Conservation (phyloP, 64 coral and sea anemone species). For the Hydrozoanthus tunicans region DNA sequence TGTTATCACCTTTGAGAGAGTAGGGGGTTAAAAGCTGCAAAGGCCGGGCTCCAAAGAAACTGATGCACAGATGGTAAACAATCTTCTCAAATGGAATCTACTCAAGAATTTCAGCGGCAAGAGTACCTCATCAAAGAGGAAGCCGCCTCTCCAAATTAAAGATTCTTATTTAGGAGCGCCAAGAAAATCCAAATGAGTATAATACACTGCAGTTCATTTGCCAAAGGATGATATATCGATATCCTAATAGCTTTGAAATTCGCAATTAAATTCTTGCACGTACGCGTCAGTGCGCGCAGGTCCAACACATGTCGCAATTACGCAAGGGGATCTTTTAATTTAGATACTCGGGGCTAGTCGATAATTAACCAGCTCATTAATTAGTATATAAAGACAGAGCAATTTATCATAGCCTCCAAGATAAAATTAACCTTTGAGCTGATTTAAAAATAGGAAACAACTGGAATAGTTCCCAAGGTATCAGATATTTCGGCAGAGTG, state of each 20-base stretch:
- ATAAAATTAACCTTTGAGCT: not conserved
- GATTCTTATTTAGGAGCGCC: not conserved
- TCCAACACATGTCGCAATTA: not conserved
- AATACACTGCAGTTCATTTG: not conserved
- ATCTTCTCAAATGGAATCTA: not conserved
- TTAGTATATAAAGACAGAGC: not conserved
- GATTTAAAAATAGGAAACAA: constrained; percentile 9
- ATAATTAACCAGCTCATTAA: not conserved
- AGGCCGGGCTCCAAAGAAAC: no score
- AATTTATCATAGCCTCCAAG: not conserved
- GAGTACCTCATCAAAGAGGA: not conserved
- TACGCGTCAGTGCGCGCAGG: not conserved
- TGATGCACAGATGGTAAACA: not conserved
- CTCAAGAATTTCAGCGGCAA: not conserved
- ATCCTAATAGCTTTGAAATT: not conserved
- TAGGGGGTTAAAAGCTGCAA: not conserved
- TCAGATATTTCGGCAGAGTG: not conserved
- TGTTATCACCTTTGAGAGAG: not conserved
- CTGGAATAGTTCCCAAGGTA: not conserved
- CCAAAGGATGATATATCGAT: not conserved
- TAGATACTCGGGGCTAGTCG: not conserved
- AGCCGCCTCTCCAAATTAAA: not conserved
- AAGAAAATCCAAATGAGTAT: not conserved
- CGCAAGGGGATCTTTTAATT: not conserved
- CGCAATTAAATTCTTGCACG: constrained; percentile 1